Percentiles rank a stretch among this genome's conserved stretches.
These are phyloP conservation scores for Erythrocercus mccallii DNA, from an alignment of 2,113 vertebrate species.

Conservation along the genomic window DNA sequence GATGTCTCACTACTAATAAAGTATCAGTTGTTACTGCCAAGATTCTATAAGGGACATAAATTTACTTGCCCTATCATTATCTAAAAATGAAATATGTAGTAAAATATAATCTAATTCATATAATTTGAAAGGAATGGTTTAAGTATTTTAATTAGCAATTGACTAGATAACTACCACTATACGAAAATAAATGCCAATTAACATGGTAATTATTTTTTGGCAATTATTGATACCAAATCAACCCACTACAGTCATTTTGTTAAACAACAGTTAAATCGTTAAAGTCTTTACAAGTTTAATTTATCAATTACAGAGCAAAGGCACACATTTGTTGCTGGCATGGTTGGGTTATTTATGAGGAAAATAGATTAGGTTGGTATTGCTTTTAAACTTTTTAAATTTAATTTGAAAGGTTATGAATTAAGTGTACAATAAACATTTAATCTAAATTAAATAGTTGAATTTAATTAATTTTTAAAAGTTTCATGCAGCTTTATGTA, in stretches of 20 bases:
- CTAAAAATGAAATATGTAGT: constrained; percentile 24
- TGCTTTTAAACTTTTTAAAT: constrained; percentile 51
- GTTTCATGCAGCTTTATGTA: background rate
- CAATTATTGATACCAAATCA: constrained; percentile 68
- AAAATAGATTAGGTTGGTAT: constrained; percentile 49
- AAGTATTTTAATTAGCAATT: constrained; percentile 62
- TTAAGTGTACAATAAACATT: constrained; percentile 51
- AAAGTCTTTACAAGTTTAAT: constrained; percentile 56
- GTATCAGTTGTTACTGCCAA: background rate
- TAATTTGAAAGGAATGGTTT: constrained; percentile 33
- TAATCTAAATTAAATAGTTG: constrained; percentile 57
- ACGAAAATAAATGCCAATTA: constrained; percentile 70
- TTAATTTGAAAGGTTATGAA: constrained; percentile 12
- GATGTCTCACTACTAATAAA: background rate
- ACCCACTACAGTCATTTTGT: constrained; percentile 46
- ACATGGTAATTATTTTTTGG: constrained; percentile 63
- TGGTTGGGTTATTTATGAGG: constrained; percentile 49
- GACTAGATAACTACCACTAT: constrained; percentile 40
- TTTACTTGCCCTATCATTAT: constrained; percentile 12
- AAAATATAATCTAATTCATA: constrained; percentile 19
- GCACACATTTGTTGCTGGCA: constrained; percentile 28
- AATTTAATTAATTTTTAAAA: constrained; percentile 42
- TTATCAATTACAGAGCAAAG: constrained; percentile 52
- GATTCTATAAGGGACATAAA: background rate
- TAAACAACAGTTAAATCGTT: constrained; percentile 50